A percentile compares a stretch with the other conserved stretches of the same genome.
Conservation (phyloP, 1,140 invertebrate species). For the Eupeodes corollae region DNA sequence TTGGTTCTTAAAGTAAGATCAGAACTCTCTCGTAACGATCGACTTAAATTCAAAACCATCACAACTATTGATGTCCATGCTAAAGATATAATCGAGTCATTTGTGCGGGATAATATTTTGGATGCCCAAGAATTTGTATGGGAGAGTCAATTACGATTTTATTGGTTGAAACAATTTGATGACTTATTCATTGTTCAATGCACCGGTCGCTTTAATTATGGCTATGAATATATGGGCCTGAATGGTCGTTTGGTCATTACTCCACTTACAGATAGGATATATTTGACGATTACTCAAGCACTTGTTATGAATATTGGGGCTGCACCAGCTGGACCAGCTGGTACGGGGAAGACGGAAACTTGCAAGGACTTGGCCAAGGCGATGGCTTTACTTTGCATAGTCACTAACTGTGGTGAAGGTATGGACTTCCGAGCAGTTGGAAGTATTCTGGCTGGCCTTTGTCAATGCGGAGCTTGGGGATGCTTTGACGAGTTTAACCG, state of each 20-base stretch:
- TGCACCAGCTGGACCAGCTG: slow-evolving; percentile 60
- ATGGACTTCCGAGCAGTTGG: slow-evolving; percentile 83
- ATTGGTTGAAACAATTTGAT: slow-evolving; percentile 74
- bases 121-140: slow-evolving; percentile 78
- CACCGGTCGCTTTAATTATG: slow-evolving; percentile 74
- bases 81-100: slow-evolving; percentile 75
- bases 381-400: slow-evolving; percentile 72
- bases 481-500: slow-evolving; percentile 90
- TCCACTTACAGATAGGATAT: slow-evolving; percentile 82
- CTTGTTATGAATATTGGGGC: slow-evolving; percentile 78
- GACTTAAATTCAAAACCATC: slow-evolving; percentile 76
- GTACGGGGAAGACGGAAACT: slow-evolving; percentile 88
- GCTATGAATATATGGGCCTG: slow-evolving; percentile 89
- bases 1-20: slow-evolving; percentile 53
- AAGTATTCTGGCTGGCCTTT: slow-evolving; percentile 66
- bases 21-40: slow-evolving; percentile 64
- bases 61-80: slow-evolving; percentile 84
- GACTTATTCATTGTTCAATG: slow-evolving; percentile 75
- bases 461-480: slow-evolving; percentile 70
- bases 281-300: slow-evolving; percentile 83
- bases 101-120: slow-evolving; percentile 75
- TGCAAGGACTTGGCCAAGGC: slow-evolving; percentile 83
- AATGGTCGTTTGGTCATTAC: slow-evolving; percentile 84
- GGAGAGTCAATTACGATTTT: slow-evolving; percentile 86
- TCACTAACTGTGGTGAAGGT: slow-evolving; percentile 85